Evolutionary conservation across 2,113 vertebrate species (phyloP).

Genomic region (Antidorcas marsupialis): DNA sequence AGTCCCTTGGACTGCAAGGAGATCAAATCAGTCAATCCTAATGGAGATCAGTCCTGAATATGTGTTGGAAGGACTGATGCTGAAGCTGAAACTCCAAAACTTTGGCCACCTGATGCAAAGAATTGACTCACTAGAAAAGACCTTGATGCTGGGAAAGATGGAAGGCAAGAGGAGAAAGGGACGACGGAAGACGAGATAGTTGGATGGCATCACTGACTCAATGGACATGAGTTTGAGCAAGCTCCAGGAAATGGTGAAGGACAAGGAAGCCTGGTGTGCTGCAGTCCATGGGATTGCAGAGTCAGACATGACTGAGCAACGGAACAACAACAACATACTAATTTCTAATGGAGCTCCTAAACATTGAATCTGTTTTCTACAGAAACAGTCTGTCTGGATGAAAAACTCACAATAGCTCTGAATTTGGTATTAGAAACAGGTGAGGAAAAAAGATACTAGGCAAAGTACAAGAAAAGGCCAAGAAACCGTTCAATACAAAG

Average conservation of each 20-base stretch:
- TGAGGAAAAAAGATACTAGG: neutral
- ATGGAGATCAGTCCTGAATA: neutral
- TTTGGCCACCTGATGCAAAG: neutral
- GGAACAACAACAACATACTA: neutral
- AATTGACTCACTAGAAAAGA: neutral
- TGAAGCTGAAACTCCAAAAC: neutral
- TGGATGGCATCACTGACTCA: neutral
- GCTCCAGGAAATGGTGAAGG: neutral
- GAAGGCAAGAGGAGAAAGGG: neutral
- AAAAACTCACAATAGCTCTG: neutral
- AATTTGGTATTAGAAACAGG: constrained; percentile 15
- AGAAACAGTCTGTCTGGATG: neutral
- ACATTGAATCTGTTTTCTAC: neutral
- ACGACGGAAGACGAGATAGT: neutral
- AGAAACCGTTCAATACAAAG: neutral
- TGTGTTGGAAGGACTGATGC: neutral
- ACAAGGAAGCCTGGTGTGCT: neutral
- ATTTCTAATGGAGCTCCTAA: neutral
- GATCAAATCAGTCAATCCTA: neutral
- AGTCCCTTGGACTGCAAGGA: neutral
- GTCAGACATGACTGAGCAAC: neutral
- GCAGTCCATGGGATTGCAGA: neutral
- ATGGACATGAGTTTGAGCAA: neutral
- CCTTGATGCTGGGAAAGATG: neutral
- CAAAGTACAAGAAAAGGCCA: neutral